Base-by-base conservation (phyloP, 1,140 invertebrate genomes). In the Zaprionus gabonicus region DNA sequence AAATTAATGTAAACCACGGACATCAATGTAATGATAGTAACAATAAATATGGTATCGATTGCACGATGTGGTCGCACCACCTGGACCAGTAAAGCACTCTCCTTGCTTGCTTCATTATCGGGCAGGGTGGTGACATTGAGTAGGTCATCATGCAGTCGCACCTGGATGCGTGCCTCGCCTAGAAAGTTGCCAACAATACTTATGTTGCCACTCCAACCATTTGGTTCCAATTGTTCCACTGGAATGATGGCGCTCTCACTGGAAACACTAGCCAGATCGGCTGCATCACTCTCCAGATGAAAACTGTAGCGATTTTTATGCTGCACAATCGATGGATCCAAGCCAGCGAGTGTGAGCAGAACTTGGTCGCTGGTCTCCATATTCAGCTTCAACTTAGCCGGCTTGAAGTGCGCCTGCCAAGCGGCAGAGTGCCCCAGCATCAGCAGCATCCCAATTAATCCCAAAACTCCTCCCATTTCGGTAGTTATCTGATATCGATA, bases 1-100 rank as follows among this genome's bases (percentile, higher is more conserved):
- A 99, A 98, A 93, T 99, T 98, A 53, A 99, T 96, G 91, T 98
- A 99, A 72, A 98, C 95, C 55, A 98, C 93, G 1, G 96, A 95
- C 59, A 98, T 97, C 53, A 99, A 94, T 56, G 95, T 92, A 9
- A 96, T 96, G 4, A 98, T 95, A 66, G 96, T 97, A 44, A 93
- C 94, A 0, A 96, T 96, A 81, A 98, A 99, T 17, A 97, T 93
- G 6, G 93, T 94, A 91, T 98, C 97, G 20, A 98, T 94, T 23
- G 95, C 69, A 51, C 95, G 92, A 49, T 95, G 86, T 66, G 95
- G 93, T 31, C 97, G 93, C 63, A 95, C 93, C 0, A 97, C 95
- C 12, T 93, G 94, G 6, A 97, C 71, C 23, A 77, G 23, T 44
- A 92, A 38, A 7, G 31, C 3, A 66, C 84, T 88, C 5, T 79